Conservation (phyloP, 2,888 invertebrate genomes). For the Chalcosyrphus nemorum region DNA sequence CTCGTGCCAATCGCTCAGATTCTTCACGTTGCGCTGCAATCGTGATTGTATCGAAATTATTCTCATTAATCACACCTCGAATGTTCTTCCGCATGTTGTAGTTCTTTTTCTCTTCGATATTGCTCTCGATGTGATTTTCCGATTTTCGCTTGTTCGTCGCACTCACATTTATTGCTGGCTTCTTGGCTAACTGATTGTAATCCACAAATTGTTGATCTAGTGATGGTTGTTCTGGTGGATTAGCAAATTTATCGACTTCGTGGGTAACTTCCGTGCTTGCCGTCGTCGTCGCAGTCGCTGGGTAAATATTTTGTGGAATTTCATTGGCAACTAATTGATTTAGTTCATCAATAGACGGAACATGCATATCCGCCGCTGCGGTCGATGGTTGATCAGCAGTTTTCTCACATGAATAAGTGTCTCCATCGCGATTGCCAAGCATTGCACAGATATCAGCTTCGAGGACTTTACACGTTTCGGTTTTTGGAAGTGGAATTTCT, state of each 20-base stretch:
- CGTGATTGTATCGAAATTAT: constrained; percentile 95
- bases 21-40: constrained; percentile 96
- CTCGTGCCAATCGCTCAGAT: constrained; percentile 91
- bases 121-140: constrained; percentile 49
- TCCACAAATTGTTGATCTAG: constrained; percentile 14
- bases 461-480: constrained; percentile 47
- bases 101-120: constrained; percentile 78
- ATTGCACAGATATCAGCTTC: constrained; percentile 46
- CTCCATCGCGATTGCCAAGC: constrained; percentile 25
- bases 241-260: no score
- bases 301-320: background rate
- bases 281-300: no score
- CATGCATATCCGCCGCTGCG: background rate
- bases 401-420: no score
- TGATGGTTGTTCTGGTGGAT: background rate
- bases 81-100: constrained; percentile 91
- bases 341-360: background rate
- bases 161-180: no score
- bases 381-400: no score
- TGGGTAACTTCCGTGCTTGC: no score
- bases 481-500: constrained; percentile 28
- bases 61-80: constrained; percentile 96
- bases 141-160: constrained; percentile 65
- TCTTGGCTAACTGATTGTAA: background rate
- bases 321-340: background rate